Evolutionary conservation across 2,888 invertebrate species (phyloP).

Genomic region (Pseudococcus viburni): DNA sequence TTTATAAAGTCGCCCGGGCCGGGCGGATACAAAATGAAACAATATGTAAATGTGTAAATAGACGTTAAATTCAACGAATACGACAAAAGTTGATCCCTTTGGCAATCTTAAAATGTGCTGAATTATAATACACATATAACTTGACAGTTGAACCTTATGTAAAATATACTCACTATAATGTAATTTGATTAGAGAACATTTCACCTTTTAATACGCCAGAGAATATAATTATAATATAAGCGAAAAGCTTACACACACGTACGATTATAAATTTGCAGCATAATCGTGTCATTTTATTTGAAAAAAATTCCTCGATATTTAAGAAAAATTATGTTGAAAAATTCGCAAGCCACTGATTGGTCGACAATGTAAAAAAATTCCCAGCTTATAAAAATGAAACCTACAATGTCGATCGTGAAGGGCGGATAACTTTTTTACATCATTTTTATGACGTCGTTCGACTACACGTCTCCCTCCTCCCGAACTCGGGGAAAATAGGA

Average conservation of each 20-base stretch:
- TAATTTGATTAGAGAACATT: conserved; percentile 40
- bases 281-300: not conserved
- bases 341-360: not conserved
- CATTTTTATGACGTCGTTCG: conserved; percentile 48
- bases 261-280: not conserved
- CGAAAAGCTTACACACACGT: not conserved
- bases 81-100: conserved; percentile 56
- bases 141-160: conserved; percentile 47
- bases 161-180: conserved; percentile 40
- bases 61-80: conserved; percentile 43
- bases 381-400: not conserved
- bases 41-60: conserved; percentile 51
- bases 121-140: conserved; percentile 26
- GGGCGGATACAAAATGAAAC: conserved; percentile 32
- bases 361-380: not conserved
- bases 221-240: conserved; percentile 47
- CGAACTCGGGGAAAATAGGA: too few relatives aligned
- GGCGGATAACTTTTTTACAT: conserved; percentile 29
- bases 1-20: not conserved
- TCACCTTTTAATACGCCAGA: conserved; percentile 43
- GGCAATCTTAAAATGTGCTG: conserved; percentile 48
- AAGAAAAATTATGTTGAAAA: not conserved
- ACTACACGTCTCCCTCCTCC: not conserved
- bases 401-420: not conserved
- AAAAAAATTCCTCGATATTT: not conserved